These are phyloP conservation scores for Thaumatotibia leucotreta DNA, from an alignment of 1,140 invertebrate species.

Conservation along the genomic window DNA sequence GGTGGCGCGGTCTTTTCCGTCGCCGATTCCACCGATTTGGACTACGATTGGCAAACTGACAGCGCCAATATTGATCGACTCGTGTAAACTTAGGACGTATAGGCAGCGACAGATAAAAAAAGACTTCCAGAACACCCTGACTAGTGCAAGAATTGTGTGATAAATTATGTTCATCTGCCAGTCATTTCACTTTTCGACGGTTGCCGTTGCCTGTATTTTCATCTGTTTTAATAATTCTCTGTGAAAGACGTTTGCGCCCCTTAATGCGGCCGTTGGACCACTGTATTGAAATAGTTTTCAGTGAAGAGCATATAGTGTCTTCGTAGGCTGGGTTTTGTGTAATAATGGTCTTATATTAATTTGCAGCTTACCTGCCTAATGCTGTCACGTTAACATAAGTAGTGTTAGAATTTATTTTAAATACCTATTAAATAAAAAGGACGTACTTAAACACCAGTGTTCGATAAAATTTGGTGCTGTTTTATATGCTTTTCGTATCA, in stretches of 20 bases:
- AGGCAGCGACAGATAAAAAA: neutral
- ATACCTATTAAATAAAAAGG: neutral
- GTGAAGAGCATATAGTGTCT: neutral
- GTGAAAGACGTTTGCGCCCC: neutral
- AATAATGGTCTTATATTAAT: neutral
- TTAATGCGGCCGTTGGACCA: neutral
- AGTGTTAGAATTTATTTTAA: neutral
- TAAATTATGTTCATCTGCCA: neutral
- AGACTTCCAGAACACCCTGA: neutral
- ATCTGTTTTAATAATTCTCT: neutral
- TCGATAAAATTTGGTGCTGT: neutral
- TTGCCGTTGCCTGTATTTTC: constrained; percentile 2
- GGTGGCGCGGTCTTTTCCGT: constrained; percentile 72
- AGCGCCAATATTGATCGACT: constrained; percentile 61
- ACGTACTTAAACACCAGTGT: neutral
- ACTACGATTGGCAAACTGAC: constrained; percentile 59
- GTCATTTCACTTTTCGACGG: neutral
- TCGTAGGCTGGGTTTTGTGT: neutral
- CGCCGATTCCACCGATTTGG: constrained; percentile 64
- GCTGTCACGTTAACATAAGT: neutral
- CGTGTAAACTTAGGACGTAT: constrained; percentile 38
- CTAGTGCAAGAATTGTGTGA: neutral
- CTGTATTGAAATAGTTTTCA: neutral
- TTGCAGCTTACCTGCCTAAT: neutral
- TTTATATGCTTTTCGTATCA: neutral